Conservation (phyloP, 2,797 vertebrate species). For the Hapalemur alaotrensis region DNA sequence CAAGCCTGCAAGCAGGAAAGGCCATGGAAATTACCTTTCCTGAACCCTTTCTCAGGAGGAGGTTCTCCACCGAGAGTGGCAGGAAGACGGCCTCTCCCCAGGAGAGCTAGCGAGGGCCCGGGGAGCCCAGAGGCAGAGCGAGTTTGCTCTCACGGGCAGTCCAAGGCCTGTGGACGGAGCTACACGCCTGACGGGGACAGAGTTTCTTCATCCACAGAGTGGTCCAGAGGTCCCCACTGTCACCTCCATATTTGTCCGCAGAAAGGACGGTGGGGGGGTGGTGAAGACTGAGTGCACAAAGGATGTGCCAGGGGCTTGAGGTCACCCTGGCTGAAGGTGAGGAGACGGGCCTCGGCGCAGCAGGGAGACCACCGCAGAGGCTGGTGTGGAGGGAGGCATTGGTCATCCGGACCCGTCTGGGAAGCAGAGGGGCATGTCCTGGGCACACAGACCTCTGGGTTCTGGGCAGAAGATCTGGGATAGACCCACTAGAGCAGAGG, state of each 20-base stretch:
- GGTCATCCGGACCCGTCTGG: background rate
- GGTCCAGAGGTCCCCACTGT: background rate
- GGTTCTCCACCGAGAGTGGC: background rate
- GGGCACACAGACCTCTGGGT: too few species aligned
- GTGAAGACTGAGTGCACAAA: background rate
- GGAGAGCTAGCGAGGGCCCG: background rate
- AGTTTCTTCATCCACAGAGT: accelerated
- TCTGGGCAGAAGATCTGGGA: background rate
- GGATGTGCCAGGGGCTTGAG: background rate
- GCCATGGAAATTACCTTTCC: accelerated
- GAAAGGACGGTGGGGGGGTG: too few species aligned
- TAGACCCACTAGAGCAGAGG: background rate
- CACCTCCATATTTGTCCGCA: background rate
- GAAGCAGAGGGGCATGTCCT: background rate
- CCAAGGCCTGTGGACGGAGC: background rate
- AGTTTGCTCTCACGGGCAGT: background rate
- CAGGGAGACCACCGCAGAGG: background rate
- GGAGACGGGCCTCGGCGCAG: too few species aligned
- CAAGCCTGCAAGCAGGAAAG: accelerated
- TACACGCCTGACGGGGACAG: background rate
- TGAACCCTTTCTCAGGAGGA: background rate
- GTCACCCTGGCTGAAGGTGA: background rate
- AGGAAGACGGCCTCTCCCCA: background rate
- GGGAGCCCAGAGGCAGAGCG: background rate
- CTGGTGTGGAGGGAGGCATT: background rate